Base-by-base conservation (phyloP, 2,113 vertebrate genomes). In the Ochotona princeps region DNA sequence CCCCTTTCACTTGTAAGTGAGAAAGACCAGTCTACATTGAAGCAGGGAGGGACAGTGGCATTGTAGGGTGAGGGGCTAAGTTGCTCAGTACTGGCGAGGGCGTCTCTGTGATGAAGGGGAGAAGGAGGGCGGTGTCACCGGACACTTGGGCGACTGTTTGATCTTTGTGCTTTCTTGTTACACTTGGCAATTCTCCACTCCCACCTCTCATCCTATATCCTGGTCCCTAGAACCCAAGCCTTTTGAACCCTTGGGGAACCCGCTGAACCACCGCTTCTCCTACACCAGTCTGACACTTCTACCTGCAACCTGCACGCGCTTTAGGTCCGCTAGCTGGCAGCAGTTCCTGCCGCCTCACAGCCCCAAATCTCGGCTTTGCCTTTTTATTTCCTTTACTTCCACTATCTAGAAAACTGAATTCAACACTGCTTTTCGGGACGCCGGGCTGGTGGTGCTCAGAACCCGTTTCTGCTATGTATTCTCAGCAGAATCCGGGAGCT, bases 81-180 rank as follows among this genome's bases (percentile, higher is more conserved):
- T 91, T 86, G 87, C 38, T 95, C 89, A 90, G 67, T 79, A 61
- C 79, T 66, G 70, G 11, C 25, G 54, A 74, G 51, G 18, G 73
- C 26, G 10, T 85, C 5, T 38, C 44, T 25, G 35, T 23, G 30
- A 21, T 2, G 12, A 7, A 13, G 35, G 28, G 28, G 15, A 54
- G 32, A 23, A 5, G 6, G 49, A 49, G 60, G 44, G 28, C n/a
- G 12, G 23, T 85, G 63, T 88, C 79, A 82, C 26, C 0, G 14
- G 61, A 84, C 94, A 94, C 66, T 94, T 54, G 18, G 44, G 54
- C 3, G 25, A 89, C 69, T 96, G 61, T 67, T 80, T 54, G 49
- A 90, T 92, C 32, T 88, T 91, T 92, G 57, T 0, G 2, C 17
- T 67, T 94, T 83, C 6, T 12, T 78, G 61, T 91, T 65, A 74